Evolutionary conservation across 2,113 vertebrate species (phyloP).

Genomic region (Neopipo cinnamomea): DNA sequence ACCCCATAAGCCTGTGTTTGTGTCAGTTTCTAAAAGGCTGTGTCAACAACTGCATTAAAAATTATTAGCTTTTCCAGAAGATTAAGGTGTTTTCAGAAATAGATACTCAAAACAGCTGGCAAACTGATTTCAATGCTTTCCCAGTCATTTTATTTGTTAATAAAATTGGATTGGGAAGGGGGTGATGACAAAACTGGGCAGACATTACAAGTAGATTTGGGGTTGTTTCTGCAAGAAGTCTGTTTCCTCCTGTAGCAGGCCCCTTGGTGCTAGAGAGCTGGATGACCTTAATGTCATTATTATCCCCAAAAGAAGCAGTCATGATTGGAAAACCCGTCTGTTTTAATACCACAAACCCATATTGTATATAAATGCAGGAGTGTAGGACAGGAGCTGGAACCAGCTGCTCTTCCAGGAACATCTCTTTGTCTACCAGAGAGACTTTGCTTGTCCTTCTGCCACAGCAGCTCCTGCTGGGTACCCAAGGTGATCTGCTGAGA

Average conservation of each 20-base stretch:
- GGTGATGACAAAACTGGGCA: neutral
- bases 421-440: neutral
- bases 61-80: slow-evolving; percentile 25
- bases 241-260: neutral
- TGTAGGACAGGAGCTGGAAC: neutral
- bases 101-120: slow-evolving; percentile 1
- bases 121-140: neutral
- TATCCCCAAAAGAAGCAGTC: slow-evolving; percentile 2
- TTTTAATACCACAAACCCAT: neutral
- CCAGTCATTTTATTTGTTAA: neutral
- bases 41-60: neutral
- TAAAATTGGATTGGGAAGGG: neutral
- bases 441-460: neutral
- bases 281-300: neutral
- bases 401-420: neutral
- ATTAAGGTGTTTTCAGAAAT: slow-evolving; percentile 36
- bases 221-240: neutral
- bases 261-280: neutral
- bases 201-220: neutral
- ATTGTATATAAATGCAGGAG: neutral
- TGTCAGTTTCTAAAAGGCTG: neutral
- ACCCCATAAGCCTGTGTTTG: neutral
- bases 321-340: slow-evolving; percentile 25
- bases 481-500: neutral
- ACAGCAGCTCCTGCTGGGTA: neutral